phyloP scores from a whole-genome alignment of 2,113 vertebrate genomes.

The Cariama cristata region DNA sequence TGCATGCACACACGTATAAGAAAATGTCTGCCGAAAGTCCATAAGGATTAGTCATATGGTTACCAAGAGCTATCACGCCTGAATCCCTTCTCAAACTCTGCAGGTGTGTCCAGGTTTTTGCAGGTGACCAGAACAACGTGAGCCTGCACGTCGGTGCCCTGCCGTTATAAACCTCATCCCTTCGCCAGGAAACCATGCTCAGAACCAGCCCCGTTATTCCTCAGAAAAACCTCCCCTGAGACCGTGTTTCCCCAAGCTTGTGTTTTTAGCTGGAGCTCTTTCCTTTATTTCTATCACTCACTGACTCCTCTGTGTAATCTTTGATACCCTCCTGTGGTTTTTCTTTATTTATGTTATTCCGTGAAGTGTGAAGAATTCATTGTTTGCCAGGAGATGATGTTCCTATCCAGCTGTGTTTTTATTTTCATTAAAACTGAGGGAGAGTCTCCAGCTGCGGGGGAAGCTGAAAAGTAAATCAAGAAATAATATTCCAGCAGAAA shows the following conservation, averaged over 20 bases:
- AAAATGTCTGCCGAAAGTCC: background rate
- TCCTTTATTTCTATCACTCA: background rate
- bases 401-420: constrained; percentile 40
- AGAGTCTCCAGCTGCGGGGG: background rate
- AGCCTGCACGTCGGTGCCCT: background rate
- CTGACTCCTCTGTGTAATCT: background rate
- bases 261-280: background rate
- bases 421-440: constrained; percentile 36
- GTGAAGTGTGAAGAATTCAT: constrained; percentile 48
- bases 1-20: background rate
- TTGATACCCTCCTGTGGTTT: background rate
- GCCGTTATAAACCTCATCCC: background rate
- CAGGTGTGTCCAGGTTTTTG: background rate
- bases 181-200: background rate
- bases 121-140: background rate
- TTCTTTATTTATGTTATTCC: constrained; percentile 27
- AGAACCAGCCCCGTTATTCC: background rate
- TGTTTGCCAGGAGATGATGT: constrained; percentile 34
- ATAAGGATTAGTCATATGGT: background rate
- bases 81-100: background rate
- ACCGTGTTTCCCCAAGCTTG: background rate
- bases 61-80: background rate
- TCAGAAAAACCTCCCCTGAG: background rate
- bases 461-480: constrained; percentile 31
- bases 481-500: constrained; percentile 20